Evolutionary conservation across 92 coral and sea anemone species (phyloP), one percentile per base, ranked within the genome.

Genomic region (Parazoanthus darwini): DNA sequence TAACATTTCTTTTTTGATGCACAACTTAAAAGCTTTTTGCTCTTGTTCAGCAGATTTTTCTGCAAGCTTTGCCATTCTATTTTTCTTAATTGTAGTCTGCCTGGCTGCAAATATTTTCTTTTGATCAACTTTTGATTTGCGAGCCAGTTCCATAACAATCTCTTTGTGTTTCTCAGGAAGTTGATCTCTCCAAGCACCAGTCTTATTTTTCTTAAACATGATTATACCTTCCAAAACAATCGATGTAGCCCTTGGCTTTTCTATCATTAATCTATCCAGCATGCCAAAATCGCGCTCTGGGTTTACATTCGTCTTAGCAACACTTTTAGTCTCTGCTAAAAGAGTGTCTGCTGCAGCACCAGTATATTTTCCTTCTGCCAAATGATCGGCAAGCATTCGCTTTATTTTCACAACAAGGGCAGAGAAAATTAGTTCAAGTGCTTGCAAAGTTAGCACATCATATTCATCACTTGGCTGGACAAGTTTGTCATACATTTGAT

Each of bases 141-240:
- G 29, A 39, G 54, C 80, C 26, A 76, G 54, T 14, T 76, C 56
- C 80, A 76, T 76, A 39, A 76, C 80, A 75, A 75, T 75, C 33
- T 42, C 56, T 76, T 76, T 38, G 48, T 75, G 79, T 75, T 76
- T 38, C 80, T 42, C 33, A 39, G 80, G 80, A 39, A 76, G 80
- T 76, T 38, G 54, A 38, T 76, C 80, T 76, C 80, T 38, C 80
- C 56, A 76, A 39, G 54, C 54, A 39, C 80, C 80, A 23, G 80
- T 76, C 80, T 76, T 39, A 76, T 39, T 76, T 38, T 76, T 76
- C 35, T 36, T 79, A 25, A 79, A 54, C 83, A 79, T 79, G 18
- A 79, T 79, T 11, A 79, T 79, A 15, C 83, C 83, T 51, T 79
- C 83, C 5, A 79, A 56, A 80, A 80, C 85, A 80, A 80, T n/a